Evolutionary conservation across 2,797 vertebrate species (phyloP).

Genomic region (Gallinago nigripennis): DNA sequence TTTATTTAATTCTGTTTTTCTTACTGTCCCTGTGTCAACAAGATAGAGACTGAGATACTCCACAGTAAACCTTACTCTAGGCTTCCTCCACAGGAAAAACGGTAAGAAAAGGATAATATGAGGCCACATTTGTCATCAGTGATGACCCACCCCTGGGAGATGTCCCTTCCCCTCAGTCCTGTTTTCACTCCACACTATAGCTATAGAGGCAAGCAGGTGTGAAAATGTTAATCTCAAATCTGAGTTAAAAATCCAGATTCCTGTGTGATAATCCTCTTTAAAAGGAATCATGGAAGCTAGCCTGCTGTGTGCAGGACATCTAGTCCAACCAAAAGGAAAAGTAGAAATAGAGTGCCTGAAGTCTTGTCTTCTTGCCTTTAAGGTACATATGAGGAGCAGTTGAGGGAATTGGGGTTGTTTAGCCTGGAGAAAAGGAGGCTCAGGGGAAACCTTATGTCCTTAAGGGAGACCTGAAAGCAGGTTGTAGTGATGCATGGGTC

Average conservation of each 20-base stretch:
- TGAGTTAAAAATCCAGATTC: background rate
- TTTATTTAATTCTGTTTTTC: background rate
- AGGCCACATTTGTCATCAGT: background rate
- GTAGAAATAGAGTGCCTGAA: background rate
- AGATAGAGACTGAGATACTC: background rate
- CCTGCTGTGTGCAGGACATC: background rate
- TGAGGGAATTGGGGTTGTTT: background rate
- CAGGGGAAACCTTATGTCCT: background rate
- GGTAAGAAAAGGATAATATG: background rate
- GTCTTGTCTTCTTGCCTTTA: background rate
- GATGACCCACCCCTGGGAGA: background rate
- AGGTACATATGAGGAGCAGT: background rate
- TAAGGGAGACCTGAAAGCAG: background rate
- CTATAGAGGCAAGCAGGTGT: background rate
- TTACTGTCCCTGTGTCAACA: background rate
- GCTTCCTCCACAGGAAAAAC: background rate
- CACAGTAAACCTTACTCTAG: background rate
- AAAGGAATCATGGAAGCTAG: background rate
- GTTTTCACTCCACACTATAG: fast-evolving
- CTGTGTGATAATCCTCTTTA: background rate
- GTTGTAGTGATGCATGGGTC: background rate
- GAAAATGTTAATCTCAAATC: background rate
- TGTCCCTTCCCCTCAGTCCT: background rate
- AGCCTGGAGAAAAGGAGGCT: background rate
- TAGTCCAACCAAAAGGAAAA: background rate